Evolutionary conservation across 2,888 invertebrate genomes (phyloP).

Genomic region (Diadegma fenestrale): DNA sequence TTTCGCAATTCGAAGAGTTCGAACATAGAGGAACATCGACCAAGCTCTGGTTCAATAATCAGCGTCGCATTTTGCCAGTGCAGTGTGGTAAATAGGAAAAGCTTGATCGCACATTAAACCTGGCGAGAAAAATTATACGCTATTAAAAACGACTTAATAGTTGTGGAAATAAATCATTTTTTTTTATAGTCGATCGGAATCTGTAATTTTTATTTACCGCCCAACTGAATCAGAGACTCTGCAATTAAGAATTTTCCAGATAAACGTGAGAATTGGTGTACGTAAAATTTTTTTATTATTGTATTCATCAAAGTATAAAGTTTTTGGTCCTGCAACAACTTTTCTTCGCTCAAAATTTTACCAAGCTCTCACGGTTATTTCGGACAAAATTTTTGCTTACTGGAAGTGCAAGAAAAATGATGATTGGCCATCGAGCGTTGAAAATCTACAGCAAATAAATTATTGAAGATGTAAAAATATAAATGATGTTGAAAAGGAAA

Average conservation of each 20-base stretch:
- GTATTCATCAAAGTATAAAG: neutral
- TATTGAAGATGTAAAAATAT: no score
- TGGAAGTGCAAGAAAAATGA: no score
- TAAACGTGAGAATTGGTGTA: neutral
- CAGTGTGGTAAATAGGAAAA: neutral
- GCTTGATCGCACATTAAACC: neutral
- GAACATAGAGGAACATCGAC: constrained; percentile 42
- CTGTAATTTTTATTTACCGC: neutral
- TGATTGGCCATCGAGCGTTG: no score
- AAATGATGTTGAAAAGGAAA: no score
- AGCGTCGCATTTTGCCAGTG: neutral
- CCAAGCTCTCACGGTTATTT: no score
- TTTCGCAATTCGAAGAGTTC: constrained; percentile 52
- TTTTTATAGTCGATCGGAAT: neutral
- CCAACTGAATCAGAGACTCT: neutral
- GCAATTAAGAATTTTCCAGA: neutral
- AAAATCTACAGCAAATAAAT: no score
- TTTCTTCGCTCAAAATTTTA: no score
- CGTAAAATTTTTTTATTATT: neutral
- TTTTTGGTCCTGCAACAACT: no score
- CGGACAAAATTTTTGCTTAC: no score
- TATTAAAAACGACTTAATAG: neutral
- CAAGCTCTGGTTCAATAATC: constrained; percentile 18
- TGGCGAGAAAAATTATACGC: neutral
- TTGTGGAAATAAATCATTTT: neutral